A percentile compares a stretch with the other conserved stretches of the same genome.
These are phyloP conservation scores for Cyclina sinensis DNA, from an alignment of 1,140 invertebrate genomes.

Conservation along the genomic window DNA sequence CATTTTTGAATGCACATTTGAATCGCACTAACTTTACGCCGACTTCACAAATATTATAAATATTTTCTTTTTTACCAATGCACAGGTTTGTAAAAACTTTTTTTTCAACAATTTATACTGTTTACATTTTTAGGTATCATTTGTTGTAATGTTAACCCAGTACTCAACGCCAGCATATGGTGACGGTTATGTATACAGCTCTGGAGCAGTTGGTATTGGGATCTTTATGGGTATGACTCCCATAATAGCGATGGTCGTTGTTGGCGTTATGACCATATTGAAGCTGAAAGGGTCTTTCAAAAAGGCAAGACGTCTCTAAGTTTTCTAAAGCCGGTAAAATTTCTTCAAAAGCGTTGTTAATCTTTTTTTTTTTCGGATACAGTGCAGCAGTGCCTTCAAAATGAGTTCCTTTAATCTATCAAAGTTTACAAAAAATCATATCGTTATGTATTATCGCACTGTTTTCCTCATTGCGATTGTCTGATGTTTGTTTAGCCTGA, in stretches of 20 bases:
- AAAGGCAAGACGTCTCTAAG: background rate
- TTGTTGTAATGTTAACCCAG: conserved; percentile 24
- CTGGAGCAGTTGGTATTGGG: background rate
- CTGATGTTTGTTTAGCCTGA: too few species aligned
- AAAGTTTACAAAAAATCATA: too few species aligned
- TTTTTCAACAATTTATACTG: too few species aligned
- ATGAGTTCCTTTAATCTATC: background rate
- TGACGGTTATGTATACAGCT: conserved; percentile 34
- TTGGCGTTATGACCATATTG: background rate
- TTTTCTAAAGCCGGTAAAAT: background rate
- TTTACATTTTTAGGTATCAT: conserved; percentile 44
- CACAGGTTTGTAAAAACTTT: too few species aligned
- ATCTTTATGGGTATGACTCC: conserved; percentile 48
- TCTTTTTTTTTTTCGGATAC: background rate
- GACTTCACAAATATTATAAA: too few species aligned
- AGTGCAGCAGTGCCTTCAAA: background rate
- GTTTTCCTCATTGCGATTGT: too few species aligned
- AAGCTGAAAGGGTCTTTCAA: background rate
- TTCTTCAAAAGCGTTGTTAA: background rate
- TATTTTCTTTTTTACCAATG: too few species aligned
- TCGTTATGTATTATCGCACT: too few species aligned
- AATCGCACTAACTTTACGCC: too few species aligned
- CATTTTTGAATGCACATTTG: too few species aligned
- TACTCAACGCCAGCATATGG: conserved; percentile 33
- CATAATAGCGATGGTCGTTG: conserved; percentile 12